Base-by-base conservation (phyloP, 1,140 invertebrate species). In the Babylonia areolata region DNA sequence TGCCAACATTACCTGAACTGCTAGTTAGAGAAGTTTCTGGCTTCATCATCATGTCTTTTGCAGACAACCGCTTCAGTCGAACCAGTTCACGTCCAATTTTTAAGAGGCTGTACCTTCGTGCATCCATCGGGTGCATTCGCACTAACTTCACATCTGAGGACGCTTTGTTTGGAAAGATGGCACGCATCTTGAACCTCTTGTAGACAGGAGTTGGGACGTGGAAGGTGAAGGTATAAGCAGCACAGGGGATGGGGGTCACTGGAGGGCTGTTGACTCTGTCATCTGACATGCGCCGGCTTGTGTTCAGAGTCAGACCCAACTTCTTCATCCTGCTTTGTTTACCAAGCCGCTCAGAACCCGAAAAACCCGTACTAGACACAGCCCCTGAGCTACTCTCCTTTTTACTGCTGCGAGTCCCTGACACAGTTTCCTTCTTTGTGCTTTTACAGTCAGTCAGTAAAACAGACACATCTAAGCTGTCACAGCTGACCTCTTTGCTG, bases 81-180 rank as follows among this genome's bases (percentile, higher is more conserved):
- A 93, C 92, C n/a, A 92, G 84, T 80, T 92, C 92, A 31, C 91
- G 88, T 42, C 92, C 92, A 85, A 93, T 93, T 87, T 93, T 93
- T 37, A 93, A 71, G 84, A 93, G 84, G 85, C 92, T 93, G 88
- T 93, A 93, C 64, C 89, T 89, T 54, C 92, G 88, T 9, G 92
- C 92, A 90, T 93, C 92, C 89, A 89, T 93, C 37, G 92, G 92
- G 85, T 93, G 92, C 92, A 93, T 92, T 39, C 91, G 88, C 11
- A 93, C 92, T 51, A 92, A 64, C 78, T 90, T 90, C 9, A 92
- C 71, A 39, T 88, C 86, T 40, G 84, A 64, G 28, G 28, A 78
- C 39, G 81, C 64, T n/a, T 3, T 42, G 71, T 37, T 79, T 35
- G 73, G 51, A 58, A 51, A 77, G 51, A 86, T 88, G 42, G 86